Evolutionary conservation across 2,113 vertebrate genomes (phyloP), one percentile per base, ranked within the genome.

Genomic region (Actenoides hombroni): DNA sequence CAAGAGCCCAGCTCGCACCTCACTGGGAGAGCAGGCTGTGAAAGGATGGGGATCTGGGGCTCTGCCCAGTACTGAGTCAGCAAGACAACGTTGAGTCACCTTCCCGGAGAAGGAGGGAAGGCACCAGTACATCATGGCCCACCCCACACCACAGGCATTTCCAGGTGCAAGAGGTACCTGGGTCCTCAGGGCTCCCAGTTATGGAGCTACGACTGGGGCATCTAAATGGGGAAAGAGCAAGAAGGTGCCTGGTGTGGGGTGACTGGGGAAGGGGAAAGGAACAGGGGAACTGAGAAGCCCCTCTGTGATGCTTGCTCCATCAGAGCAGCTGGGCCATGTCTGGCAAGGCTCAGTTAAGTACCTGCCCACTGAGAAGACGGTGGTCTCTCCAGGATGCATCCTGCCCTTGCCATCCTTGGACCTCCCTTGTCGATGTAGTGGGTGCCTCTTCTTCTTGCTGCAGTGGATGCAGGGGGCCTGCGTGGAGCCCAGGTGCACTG

Each of bases 311-410:
- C 33, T 39, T 24, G 21, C 16, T 76, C 23, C 67, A 40, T 26
- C 57, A 23, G 44, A 57, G 76, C 54, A 63, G 17, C 25, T 8
- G 63, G 42, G 28, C 20, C 17, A 11, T 11, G 44, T 3, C 63
- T 19, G 46, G 54, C 39, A 67, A 13, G 28, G 54, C n/a, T 73
- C 3, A 0, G 4, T 54, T 6, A 86, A 21, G 90, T 97, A 99
- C 99, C 99, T 99, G 98, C 99, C 99, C 90, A 99, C 99, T 91
- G 99, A 99, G 97, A 99, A 98, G 63, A 99, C 99, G 0, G 99
- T 99, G 97, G 99, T 99, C 88, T 99, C 99, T 73, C 98, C 98
- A 1, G 98, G 98, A 3, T 98, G 97, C 24, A 98, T 97, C 83
- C 98, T 98, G 93, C 96, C 86, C 33, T 97, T 98, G 35, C 98